Base-by-base conservation (phyloP, 92 coral and sea anemone genomes). In the Zoanthus sociatus region DNA sequence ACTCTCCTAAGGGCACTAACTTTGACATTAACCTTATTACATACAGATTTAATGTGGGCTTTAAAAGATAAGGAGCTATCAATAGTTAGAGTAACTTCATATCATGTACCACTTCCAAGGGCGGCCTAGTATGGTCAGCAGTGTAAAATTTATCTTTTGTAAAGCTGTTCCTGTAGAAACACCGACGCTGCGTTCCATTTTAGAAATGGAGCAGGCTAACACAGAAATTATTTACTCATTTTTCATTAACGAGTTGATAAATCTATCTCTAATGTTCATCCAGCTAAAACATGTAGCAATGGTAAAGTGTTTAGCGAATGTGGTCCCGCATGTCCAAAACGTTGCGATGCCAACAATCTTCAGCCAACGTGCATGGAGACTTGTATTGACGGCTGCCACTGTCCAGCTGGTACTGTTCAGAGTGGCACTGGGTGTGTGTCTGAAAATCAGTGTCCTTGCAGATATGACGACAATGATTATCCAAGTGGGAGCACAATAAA, bases 381-480 rank as follows among this genome's bases (percentile, higher is more conserved):
- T 44, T 94, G 96, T 42, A 88, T 94, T 11, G 96, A 94, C 85
- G 96, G 96, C 20, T 94, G 96, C 81, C 94, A 94, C 78, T 94
- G 96, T 82, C 96, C 96, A 17, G 48, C 47, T 48, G 96, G 94
- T 66, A 87, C 93, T 53, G 91, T 94, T 74, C 89, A 91, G 56
- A 87, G 90, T 32, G 63, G 73, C 46, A 89, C 92, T 76, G 91
- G 84, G 56, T 94, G 96, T 90, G 71, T 89, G 69, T 44, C 79
- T 16, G 71, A 79, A 77, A 89, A 87, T 48, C 94, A 89, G 81
- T 94, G 96, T 77, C 96, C 96, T 3, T 94, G 96, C 73, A 89
- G 76, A 44, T 94, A 92, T 85, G 86, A 94, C 61, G 92, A 92
- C 31, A 79, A 83, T 7, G 79, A 87, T 79, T 88, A 92, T 68